Evolutionary conservation across 2,797 vertebrate genomes (phyloP), one percentile per base, ranked within the genome.

Genomic region (Coendou prehensilis): DNA sequence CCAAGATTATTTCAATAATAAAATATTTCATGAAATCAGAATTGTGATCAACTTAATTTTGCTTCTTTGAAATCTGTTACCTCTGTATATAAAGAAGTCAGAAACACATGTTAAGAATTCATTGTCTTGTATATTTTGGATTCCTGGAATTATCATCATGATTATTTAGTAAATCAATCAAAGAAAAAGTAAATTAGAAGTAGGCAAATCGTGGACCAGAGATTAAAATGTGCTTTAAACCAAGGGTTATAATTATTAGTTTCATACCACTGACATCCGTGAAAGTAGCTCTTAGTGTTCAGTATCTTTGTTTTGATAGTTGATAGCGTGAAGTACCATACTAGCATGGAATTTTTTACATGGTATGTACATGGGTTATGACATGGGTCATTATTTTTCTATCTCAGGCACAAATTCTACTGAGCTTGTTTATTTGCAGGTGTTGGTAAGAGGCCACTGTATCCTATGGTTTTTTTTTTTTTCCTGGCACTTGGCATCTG

Each of bases 261-360:
- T 93, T 54, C n/a, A 2, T 5, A 23, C 37, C 5, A 20, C 14
- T 64, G 30, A 81, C 41, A 28, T 63, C 28, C 64, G 45, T 17
- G 14, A 88, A 80, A 26, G 3, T 28, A 80, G 41, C 50, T 1
- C 3, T 54, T 57, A 7, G 11, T 78, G 23, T 63, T 37, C n/a
- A 47, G 15, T 22, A 0, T 37, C 26, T 81, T 61, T 75, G 28
- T 54, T 89, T 57, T 56, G 6, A 45, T 41, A 8, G 9, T 47
- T 4, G 2, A 3, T 10, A 11, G 15, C 14, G 2, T 1, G 11
- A 0, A 4, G 23, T 3, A 22, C n/a, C 59, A 4, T 9, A 67
- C 78, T 71, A n/a, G 50, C 59, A 54, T 33, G 33, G 18, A 6
- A 54, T 41, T 33, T 87, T 73, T 93, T 78, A 3, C 33, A 6